Evolutionary conservation across 2,797 vertebrate genomes (phyloP).

Genomic region (Acridotheres tristis): DNA sequence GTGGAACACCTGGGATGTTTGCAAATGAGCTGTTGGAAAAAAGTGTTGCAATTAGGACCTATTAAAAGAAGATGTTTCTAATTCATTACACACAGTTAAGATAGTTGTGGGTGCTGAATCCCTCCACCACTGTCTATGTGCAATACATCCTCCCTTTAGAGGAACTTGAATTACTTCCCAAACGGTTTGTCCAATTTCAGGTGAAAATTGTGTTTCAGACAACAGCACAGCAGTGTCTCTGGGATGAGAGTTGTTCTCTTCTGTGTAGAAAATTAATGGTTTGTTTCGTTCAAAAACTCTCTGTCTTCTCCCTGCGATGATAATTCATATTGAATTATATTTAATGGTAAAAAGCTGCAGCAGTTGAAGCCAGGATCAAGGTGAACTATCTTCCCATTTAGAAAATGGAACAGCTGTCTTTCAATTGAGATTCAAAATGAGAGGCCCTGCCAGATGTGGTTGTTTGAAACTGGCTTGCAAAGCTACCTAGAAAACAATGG

Average conservation of each 20-base stretch:
- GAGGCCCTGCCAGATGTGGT: not conserved
- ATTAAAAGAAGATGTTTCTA: not conserved
- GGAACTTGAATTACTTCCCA: constrained; percentile 26
- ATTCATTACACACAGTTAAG: not conserved
- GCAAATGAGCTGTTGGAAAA: not conserved
- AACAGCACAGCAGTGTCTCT: constrained; percentile 38
- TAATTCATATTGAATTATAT: constrained; percentile 50
- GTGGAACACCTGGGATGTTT: not conserved
- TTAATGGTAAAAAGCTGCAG: constrained; percentile 22
- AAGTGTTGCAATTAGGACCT: not conserved
- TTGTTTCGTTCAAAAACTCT: constrained; percentile 43
- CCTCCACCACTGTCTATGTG: not conserved
- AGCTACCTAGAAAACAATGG: not conserved
- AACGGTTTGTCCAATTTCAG: constrained; percentile 27
- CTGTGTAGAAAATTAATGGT: constrained; percentile 43
- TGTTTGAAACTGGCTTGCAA: not conserved
- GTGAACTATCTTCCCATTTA: not conserved
- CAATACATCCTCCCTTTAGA: not conserved
- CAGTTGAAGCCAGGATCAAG: not conserved
- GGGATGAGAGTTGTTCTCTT: constrained; percentile 21
- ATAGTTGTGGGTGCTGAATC: not conserved
- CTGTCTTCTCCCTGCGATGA: constrained; percentile 4
- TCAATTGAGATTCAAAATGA: not conserved
- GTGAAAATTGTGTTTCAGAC: constrained; percentile 49
- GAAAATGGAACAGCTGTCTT: constrained; percentile 27